Conservation (phyloP, 1,140 invertebrate species). For the Lucilia sericata region DNA sequence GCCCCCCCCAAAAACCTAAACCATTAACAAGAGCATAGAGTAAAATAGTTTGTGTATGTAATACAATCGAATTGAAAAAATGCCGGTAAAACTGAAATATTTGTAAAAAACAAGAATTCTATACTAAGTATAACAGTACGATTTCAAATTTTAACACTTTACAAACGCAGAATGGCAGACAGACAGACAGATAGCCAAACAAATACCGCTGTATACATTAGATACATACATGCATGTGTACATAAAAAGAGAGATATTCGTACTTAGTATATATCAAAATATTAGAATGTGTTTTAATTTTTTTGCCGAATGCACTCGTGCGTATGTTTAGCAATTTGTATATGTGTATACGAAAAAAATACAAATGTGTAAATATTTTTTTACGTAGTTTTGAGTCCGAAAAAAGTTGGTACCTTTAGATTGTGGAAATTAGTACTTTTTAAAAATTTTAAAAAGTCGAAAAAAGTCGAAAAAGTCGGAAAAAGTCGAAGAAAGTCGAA, state of each 20-base stretch:
- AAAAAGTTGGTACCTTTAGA: too few species aligned
- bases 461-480: too few species aligned
- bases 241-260: not conserved
- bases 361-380: not conserved
- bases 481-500: too few species aligned
- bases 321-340: not conserved
- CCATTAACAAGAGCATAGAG: too few species aligned
- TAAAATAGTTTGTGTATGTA: too few species aligned
- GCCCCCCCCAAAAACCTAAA: too few species aligned
- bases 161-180: not conserved
- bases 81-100: constrained; percentile 22
- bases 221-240: too few species aligned
- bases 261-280: not conserved
- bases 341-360: not conserved
- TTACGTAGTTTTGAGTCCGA: too few species aligned
- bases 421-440: too few species aligned
- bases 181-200: too few species aligned
- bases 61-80: not conserved
- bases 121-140: not conserved
- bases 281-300: not conserved
- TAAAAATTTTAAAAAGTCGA: too few species aligned
- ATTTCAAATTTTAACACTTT: not conserved
- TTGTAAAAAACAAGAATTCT: not conserved
- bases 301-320: constrained; percentile 17
- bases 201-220: not conserved